Conservation (phyloP, 2,797 vertebrate species). For the Gila robusta region DNA sequence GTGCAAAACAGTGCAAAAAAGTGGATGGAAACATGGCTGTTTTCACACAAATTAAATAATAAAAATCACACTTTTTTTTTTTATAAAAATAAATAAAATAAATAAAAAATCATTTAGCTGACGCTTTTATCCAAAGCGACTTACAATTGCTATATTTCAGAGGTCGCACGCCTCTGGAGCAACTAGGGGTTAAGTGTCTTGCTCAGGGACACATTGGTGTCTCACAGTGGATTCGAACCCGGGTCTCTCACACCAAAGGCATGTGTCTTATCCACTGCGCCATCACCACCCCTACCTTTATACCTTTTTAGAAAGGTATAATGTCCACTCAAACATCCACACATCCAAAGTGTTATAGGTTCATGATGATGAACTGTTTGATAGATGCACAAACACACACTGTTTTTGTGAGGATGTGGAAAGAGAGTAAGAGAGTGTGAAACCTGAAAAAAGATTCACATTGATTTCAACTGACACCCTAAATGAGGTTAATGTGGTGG, state of each 20-base stretch:
- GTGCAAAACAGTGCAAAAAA: not conserved
- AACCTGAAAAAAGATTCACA: constrained; percentile 11
- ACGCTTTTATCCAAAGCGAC: no score
- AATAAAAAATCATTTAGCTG: no score
- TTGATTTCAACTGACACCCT: constrained; percentile 47
- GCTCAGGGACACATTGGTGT: no score
- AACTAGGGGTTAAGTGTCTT: no score
- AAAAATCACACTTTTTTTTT: not conserved
- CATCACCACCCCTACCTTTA: no score
- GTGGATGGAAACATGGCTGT: not conserved
- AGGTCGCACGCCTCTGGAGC: no score
- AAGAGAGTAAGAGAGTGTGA: constrained; percentile 14
- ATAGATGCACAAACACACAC: not conserved
- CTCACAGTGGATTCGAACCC: no score
- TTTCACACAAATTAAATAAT: not conserved
- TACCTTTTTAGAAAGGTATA: no score
- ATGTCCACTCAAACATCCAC: not conserved
- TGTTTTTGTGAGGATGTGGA: not conserved
- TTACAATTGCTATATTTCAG: no score
- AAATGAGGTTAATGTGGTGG: constrained; percentile 64
- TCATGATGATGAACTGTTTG: not conserved
- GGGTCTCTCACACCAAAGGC: no score
- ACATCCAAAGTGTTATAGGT: constrained; percentile 10
- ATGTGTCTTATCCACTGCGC: no score
- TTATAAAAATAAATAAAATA: no score